Evolutionary conservation across 2,797 vertebrate genomes (phyloP).

Genomic region (Oophaga sylvatica): DNA sequence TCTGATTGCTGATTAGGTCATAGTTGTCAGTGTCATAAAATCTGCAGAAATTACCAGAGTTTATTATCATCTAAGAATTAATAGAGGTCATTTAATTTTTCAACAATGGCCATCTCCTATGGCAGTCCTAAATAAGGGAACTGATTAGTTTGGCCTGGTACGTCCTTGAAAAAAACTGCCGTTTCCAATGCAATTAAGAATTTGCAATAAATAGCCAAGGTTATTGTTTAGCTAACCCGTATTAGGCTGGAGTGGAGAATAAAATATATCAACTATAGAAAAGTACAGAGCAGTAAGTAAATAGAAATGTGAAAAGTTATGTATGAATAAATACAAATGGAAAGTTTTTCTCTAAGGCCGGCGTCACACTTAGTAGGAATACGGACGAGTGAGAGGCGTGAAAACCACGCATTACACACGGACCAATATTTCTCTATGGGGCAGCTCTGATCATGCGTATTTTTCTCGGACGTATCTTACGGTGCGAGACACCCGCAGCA

Average conservation of each 20-base stretch:
- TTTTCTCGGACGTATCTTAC: no score
- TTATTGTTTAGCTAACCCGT: not conserved
- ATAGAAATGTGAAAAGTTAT: not conserved
- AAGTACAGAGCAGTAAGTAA: not conserved
- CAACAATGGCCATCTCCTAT: not conserved
- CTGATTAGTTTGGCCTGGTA: not conserved
- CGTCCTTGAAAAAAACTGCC: not conserved
- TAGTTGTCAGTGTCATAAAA: constrained; percentile 24
- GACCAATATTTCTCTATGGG: no score
- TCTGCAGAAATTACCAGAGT: constrained; percentile 15
- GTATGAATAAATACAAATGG: not conserved
- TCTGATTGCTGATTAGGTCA: constrained; percentile 39
- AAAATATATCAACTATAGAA: not conserved
- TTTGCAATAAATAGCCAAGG: constrained; percentile 1
- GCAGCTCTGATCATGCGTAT: no score
- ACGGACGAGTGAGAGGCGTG: no score
- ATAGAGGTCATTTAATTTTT: constrained; percentile 27
- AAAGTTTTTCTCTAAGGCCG: not conserved
- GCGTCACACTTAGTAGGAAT: no score
- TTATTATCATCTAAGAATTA: constrained; percentile 17
- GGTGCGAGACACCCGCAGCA: no score
- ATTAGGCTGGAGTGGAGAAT: not conserved
- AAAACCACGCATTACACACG: no score
- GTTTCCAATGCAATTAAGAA: not conserved
- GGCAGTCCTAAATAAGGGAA: not conserved